phyloP scores from a whole-genome alignment of 2,797 vertebrate species.

The Pipistrellus pygmaeus region DNA sequence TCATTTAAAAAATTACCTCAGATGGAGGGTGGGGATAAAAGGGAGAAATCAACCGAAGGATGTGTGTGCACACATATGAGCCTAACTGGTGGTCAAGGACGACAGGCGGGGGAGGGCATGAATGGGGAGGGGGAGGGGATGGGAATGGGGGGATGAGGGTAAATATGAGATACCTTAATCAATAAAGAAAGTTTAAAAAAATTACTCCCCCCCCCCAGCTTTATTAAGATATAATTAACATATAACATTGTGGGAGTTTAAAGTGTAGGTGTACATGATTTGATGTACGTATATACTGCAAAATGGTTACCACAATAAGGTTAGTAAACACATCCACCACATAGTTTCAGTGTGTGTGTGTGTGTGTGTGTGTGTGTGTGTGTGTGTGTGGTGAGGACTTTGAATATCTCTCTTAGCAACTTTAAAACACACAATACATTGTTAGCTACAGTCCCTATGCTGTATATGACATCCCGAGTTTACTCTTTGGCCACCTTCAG shows the following conservation, averaged over 20 bases:
- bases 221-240: background rate
- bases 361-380: background rate
- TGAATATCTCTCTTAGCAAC: constrained; percentile 42
- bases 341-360: background rate
- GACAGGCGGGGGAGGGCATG: no score
- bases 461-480: background rate
- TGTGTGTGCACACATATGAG: no score
- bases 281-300: background rate
- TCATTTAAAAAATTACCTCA: background rate
- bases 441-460: background rate
- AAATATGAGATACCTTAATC: no score
- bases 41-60: no score
- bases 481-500: background rate
- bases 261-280: background rate
- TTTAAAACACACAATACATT: background rate
- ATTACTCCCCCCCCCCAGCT: background rate
- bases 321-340: background rate
- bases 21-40: no score
- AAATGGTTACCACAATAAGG: background rate
- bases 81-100: no score
- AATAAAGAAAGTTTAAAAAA: background rate
- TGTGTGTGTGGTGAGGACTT: background rate
- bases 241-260: background rate
- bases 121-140: no score
- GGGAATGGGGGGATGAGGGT: no score